These are phyloP conservation scores for Nemotelus nigrinus DNA, from an alignment of 2,888 invertebrate species.

Conservation along the genomic window DNA sequence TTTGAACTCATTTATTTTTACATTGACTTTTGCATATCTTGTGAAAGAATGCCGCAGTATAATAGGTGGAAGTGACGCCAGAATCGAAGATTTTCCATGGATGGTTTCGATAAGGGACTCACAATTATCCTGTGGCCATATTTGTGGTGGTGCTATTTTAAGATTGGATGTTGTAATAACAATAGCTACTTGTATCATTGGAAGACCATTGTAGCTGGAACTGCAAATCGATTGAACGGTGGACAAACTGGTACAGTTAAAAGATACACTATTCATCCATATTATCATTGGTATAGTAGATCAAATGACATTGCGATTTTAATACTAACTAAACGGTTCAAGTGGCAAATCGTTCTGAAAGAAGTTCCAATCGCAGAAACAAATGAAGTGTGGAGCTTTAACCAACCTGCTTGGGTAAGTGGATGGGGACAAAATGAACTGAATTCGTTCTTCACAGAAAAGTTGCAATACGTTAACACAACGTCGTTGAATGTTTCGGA, in stretches of 20 bases:
- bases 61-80: not conserved
- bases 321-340: not conserved
- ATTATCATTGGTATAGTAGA: not conserved
- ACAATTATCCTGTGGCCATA: not conserved
- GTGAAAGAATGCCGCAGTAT: not conserved
- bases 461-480: not conserved
- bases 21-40: not conserved
- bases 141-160: not conserved
- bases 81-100: slow-evolving; percentile 3
- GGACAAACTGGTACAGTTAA: not conserved
- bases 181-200: not conserved
- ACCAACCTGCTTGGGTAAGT: not conserved
- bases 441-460: not conserved
- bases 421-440: not conserved
- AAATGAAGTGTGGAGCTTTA: not conserved
- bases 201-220: slow-evolving; percentile 1
- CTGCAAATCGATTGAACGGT: not conserved
- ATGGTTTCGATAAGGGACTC: not conserved
- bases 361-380: not conserved
- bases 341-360: not conserved
- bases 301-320: slow-evolving; percentile 3
- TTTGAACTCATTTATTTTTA: not conserved
- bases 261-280: not conserved
- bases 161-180: not conserved
- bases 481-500: not conserved